Base-by-base conservation (phyloP, 2,888 invertebrate species). In the Phengaris alcon region DNA sequence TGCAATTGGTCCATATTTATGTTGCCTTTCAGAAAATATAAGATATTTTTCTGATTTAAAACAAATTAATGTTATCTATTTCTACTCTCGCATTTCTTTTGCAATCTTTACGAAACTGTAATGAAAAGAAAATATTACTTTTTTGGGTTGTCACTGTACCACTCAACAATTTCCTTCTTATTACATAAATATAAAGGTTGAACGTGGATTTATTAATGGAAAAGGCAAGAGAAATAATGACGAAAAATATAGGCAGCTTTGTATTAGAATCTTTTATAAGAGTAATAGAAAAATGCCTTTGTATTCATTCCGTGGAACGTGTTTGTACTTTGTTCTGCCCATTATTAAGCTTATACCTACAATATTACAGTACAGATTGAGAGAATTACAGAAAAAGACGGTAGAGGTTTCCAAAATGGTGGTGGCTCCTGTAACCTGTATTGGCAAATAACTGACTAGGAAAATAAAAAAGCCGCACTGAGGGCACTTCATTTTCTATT, bases 231-330 rank as follows among this genome's bases (percentile, higher is more conserved):
- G 55, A n/a, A 6, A 7, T 2, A n/a, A 48, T 48, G 0, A n/a
- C 15, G 15, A 57, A 57, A 57, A 15, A 57, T 35, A 57, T 57
- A 8, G 57, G 57, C 8, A 15, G 57, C 57, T 57, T 8, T 3
- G 8, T 57, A 57, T 57, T 57, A 15, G 15, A 57, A 57, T 15
- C 57, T 57, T 57, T 13, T 54, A 35, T 57, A 15, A 15, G 57
- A 57, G 15, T 57, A 57, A 55, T 55, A n/a, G 55, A 55, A 55
- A 48, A 57, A 57, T 57, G 15, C 55, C 55, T 57, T 57, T 57
- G 15, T 57, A n/a, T n/a, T 57, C 8, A 2, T 1, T n/a, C n/a
- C 7, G 55, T 57, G 3, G n/a, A 15, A 57, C 57, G 57, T 7
- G n/a, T 57, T 57, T 55, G 55, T 55, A 13, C n/a, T 6, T 57